phyloP scores from a whole-genome alignment of 2,113 vertebrate genomes.

The Furnarius figulus region DNA sequence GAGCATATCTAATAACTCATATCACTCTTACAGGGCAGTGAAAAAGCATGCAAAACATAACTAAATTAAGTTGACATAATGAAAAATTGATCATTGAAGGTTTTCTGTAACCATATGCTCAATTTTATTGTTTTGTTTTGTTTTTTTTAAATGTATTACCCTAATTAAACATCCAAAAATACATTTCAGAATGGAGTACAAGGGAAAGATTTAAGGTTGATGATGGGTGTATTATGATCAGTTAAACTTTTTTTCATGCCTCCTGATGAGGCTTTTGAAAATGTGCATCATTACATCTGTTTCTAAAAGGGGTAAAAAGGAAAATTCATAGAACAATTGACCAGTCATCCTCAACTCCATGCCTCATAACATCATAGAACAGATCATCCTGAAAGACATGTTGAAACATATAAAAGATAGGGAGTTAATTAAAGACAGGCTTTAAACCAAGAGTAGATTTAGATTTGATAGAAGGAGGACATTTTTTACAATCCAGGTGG shows the following conservation, averaged over 20 bases:
- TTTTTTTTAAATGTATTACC: neutral
- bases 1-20: neutral
- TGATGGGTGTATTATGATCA: neutral
- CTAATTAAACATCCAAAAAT: neutral
- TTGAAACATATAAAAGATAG: neutral
- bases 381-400: neutral
- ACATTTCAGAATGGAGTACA: neutral
- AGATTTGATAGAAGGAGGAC: neutral
- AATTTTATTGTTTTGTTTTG: neutral
- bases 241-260: neutral
- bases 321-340: neutral
- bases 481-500: neutral
- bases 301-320: neutral
- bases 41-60: neutral
- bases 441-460: neutral
- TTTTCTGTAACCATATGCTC: neutral
- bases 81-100: neutral
- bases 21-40: neutral
- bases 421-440: neutral
- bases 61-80: neutral
- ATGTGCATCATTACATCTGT: neutral
- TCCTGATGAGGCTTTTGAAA: neutral
- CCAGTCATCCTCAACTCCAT: neutral
- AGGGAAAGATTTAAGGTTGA: neutral
- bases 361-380: rapidly evolving